Evolutionary conservation across 2,888 invertebrate species (phyloP), one percentile per base, ranked within the genome.

Genomic region (Ennomos quercinarius): DNA sequence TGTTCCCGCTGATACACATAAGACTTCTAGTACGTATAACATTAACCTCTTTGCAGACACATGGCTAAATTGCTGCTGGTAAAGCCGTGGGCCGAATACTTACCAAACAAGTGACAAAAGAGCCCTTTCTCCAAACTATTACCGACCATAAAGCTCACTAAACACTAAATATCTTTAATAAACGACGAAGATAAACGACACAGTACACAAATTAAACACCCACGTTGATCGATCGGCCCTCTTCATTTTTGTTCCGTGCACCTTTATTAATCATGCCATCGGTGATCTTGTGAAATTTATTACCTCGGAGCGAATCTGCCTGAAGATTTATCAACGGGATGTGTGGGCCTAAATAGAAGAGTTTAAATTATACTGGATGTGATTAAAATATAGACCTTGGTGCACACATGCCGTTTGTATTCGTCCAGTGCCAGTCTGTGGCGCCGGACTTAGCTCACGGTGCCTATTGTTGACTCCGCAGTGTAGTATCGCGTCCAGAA

Each of bases 231-330:
- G 89, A 91, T 91, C 80, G 87, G 80, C 79, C 74, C 83, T 85
- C 87, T 81, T 89, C 86, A 91, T 91, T 91, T 91, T 91, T 91
- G 89, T 87, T 75, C 78, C 71, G 73, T 74, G 76, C 72, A 70
- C 78, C 77, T 81, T 80, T 90, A 91, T 91, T 89, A 91, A 91
- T 91, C 89, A 89, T 83, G 76, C 74, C 74, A 81, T 72, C 84
- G 84, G 87, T 87, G 85, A 90, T 88, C 88, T 89, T 84, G 87
- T 86, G 88, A 89, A 89, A 92, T 91, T 90, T 90, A 91, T 91
- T 92, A 89, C 89, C 86, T 89, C 88, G 83, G 84, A 88, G 90
- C 86, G 89, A 90, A 92, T 92, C 90, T 90, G 83, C 87, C 76
- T 70, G 71, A 76, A 86, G 81, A 90, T 91, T 89, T 86, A 91